A percentile compares a stretch with the other conserved stretches of the same genome.
phyloP scores from a whole-genome alignment of 2,888 invertebrate genomes.

The Patella caerulea region DNA sequence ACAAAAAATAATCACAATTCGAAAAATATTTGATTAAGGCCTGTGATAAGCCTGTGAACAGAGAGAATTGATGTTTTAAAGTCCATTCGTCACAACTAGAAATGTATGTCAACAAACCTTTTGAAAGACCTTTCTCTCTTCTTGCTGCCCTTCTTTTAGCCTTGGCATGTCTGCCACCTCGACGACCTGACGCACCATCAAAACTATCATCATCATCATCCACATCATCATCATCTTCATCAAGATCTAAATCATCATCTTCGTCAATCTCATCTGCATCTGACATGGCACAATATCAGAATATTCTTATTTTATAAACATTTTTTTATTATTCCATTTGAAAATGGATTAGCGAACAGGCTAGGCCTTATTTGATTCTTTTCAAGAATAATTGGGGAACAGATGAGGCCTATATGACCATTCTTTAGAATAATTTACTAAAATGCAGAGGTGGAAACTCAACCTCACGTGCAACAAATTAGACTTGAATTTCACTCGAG shows the following conservation, averaged over 20 bases:
- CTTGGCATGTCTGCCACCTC: conserved; percentile 8
- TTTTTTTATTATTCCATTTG: background rate
- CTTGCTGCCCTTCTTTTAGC: conserved; percentile 13
- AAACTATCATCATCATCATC: conserved; percentile 19
- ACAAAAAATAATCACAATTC: no score
- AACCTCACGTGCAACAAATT: no score
- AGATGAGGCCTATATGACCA: no score
- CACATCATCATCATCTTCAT: conserved; percentile 26
- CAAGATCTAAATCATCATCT: conserved; percentile 22
- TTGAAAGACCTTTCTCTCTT: conserved; percentile 29
- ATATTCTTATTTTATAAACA: conserved; percentile 11
- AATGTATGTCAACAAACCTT: conserved; percentile 11
- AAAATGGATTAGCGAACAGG: no score
- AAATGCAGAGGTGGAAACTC: no score
- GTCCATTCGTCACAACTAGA: background rate
- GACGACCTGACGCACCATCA: background rate
- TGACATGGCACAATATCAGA: conserved; percentile 15
- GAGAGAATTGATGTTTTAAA: background rate
- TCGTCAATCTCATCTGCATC: conserved; percentile 23
- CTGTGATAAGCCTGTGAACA: background rate
- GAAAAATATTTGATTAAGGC: no score
- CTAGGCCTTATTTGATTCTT: no score
- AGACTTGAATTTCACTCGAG: no score
- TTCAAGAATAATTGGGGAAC: no score
- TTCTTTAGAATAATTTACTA: no score